Evolutionary conservation across 2,113 vertebrate species (phyloP).

Genomic region (Dasyurus viverrinus): DNA sequence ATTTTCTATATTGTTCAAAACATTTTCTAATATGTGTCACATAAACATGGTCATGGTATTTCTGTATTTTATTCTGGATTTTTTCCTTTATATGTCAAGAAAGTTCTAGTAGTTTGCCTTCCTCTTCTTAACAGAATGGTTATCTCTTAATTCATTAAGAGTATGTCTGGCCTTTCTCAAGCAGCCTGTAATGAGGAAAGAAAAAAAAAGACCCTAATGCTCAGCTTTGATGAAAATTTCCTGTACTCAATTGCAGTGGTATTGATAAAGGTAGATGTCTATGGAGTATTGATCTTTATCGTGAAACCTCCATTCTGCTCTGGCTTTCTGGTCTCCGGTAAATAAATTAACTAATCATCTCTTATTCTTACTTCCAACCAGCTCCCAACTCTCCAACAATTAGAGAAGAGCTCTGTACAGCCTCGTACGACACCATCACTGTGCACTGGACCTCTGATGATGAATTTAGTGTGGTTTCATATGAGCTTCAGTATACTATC

Average conservation of each 20-base stretch:
- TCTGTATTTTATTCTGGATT: not conserved
- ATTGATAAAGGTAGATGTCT: not conserved
- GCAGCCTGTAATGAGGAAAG: not conserved
- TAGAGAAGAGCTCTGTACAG: constrained; percentile 96
- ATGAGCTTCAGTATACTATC: constrained; percentile 98
- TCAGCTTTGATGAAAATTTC: not conserved
- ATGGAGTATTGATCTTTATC: constrained; percentile 6
- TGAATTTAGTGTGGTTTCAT: constrained; percentile 97
- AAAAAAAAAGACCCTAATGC: not conserved
- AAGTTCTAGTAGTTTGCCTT: not conserved
- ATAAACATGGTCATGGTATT: not conserved
- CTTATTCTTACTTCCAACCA: constrained; percentile 76
- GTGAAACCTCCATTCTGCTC: not conserved
- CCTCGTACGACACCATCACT: constrained; percentile 97
- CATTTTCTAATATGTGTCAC: not conserved
- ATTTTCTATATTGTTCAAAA: not conserved
- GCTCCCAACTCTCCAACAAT: constrained; percentile 96
- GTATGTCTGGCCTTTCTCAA: not conserved
- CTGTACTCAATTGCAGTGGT: not conserved
- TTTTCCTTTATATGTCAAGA: not conserved
- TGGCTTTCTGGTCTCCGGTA: not conserved
- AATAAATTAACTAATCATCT: constrained; percentile 20
- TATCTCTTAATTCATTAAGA: not conserved
- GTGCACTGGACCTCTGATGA: constrained; percentile 98
- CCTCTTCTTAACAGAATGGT: not conserved